phyloP scores from a whole-genome alignment of 1,140 invertebrate genomes.

The Tetragonula clypearis region DNA sequence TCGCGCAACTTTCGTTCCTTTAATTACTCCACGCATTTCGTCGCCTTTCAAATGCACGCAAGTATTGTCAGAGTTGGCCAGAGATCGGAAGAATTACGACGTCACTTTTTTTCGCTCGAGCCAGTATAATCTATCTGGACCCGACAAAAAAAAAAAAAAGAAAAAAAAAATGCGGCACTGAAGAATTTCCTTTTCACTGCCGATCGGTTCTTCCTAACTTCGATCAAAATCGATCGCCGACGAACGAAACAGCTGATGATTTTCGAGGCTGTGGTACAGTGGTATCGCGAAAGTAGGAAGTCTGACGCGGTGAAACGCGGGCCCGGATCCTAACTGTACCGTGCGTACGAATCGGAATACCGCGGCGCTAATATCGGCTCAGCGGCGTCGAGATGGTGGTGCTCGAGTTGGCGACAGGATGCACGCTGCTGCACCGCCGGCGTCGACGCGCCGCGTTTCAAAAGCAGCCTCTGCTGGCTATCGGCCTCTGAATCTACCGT shows the following conservation, averaged over 20 bases:
- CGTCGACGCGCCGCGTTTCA: too few species aligned
- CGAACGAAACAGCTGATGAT: neutral
- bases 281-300: neutral
- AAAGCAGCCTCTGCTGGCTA: neutral
- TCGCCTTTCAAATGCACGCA: too few species aligned
- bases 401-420: slow-evolving; percentile 22
- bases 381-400: too few species aligned
- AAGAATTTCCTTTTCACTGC: too few species aligned
- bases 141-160: too few species aligned
- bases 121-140: too few species aligned
- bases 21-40: too few species aligned
- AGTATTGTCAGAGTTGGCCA: too few species aligned
- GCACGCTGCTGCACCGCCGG: neutral
- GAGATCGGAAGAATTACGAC: too few species aligned
- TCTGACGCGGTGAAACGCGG: neutral
- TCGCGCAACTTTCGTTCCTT: too few species aligned
- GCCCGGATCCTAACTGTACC: slow-evolving; percentile 36
- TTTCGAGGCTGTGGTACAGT: neutral
- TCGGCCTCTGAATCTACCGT: slow-evolving; percentile 31
- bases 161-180: too few species aligned
- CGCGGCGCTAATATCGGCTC: neutral
- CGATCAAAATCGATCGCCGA: neutral
- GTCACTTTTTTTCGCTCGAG: too few species aligned
- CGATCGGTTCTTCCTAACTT: neutral
- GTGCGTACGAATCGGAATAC: slow-evolving; percentile 24